These are phyloP conservation scores for Hypolimnas misippus DNA, from an alignment of 2,888 invertebrate genomes.

Conservation along the genomic window DNA sequence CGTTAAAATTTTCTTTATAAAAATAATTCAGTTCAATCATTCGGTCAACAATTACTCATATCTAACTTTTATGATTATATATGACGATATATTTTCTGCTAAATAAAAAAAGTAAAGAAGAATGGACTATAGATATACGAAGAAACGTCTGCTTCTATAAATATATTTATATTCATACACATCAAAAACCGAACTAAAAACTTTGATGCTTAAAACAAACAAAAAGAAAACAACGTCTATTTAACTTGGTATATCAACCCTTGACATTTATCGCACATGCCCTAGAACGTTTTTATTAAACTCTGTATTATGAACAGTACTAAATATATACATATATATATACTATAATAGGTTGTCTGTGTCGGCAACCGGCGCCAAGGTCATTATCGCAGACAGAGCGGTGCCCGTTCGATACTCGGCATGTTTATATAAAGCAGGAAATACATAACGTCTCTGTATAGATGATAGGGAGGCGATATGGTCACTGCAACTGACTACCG, in stretches of 20 bases:
- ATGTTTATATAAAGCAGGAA: conserved; percentile 5
- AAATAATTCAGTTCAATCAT: no score
- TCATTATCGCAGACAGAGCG: conserved; percentile 30
- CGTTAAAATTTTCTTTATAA: no score
- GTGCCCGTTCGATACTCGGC: conserved; percentile 29
- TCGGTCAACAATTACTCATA: no score
- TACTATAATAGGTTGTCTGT: conserved; percentile 20
- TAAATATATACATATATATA: no score
- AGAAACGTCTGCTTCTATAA: no score
- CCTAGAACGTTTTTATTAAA: conserved; percentile 6
- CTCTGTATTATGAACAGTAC: conserved; percentile 2
- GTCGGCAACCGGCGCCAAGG: conserved; percentile 33
- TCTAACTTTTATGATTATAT: no score
- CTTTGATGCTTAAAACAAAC: not conserved
- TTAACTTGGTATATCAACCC: conserved; percentile 1
- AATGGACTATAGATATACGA: no score
- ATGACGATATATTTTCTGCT: no score
- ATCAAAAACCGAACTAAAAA: not conserved
- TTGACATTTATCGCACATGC: not conserved
- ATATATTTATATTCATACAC: no score
- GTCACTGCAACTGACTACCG: no score
- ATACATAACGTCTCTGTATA: not conserved
- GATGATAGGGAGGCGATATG: no score
- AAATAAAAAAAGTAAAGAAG: no score
- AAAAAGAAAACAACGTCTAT: not conserved